Base-by-base conservation (phyloP, 2,113 vertebrate genomes). In the Morone chrysops region DNA sequence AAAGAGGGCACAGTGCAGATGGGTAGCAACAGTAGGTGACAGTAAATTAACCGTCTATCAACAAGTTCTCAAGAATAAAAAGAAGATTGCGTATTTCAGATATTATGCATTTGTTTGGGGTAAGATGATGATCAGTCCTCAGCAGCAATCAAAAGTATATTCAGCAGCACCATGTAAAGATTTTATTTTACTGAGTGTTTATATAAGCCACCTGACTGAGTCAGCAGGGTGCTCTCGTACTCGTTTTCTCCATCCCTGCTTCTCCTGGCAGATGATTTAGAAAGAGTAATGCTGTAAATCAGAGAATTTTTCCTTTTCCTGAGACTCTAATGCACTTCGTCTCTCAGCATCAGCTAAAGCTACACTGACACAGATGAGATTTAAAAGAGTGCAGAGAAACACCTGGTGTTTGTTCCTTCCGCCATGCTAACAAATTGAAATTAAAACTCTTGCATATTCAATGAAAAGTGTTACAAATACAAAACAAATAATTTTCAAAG, bases 231-330 rank as follows among this genome's bases (percentile, higher is more conserved):
- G 51, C 63, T 75, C 48, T 31, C 16, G 10, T 54, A 9, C 73
- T 78, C 16, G 3, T 68, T 61, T 73, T 61, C 45, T 51, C 17
- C 17, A 63, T 79, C 70, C 73, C 40, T 36, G 66, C 31, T 73
- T 80, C 80, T 63, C 51, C 66, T 69, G 67, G 75, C 84, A 83
- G 84, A 74, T 66, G 70, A 81, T 88, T 80, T 74, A 61, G 36
- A 82, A 88, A 41, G 50, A 59, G 78, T 75, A 88, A 92, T 80
- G 75, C 74, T 17, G 59, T 89, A 85, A 92, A 91, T 93, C 83
- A 88, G 76, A 80, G 54, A 80, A 74, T 81, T 31, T 31, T 86
- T 91, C 82, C 83, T 82, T 63, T 83, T 80, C 60, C 82, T 60
- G 38, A 61, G 87, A 71, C 84, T 70, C 66, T 82, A 85, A 85